Conservation (phyloP, 2,113 vertebrate species). For the Upupa epops region DNA sequence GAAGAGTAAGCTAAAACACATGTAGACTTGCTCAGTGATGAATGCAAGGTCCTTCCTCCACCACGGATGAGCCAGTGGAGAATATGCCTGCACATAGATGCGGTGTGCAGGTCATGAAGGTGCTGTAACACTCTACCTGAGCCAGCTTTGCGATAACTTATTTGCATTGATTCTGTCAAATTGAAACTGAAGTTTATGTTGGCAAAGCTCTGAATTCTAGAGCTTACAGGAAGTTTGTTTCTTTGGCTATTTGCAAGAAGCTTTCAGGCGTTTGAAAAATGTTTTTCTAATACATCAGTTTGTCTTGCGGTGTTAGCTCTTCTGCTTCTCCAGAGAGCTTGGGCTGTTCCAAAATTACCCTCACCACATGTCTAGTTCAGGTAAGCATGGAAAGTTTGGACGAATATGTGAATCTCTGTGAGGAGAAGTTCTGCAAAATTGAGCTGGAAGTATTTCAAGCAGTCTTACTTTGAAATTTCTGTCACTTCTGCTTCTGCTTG, state of each 20-base stretch:
- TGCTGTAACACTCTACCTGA: not conserved
- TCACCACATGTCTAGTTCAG: conserved; percentile 58
- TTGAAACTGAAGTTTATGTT: not conserved
- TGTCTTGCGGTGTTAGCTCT: not conserved
- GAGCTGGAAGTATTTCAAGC: conserved; percentile 66
- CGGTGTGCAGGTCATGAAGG: not conserved
- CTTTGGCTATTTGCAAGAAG: not conserved
- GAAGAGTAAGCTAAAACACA: not conserved
- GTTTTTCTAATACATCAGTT: conserved; percentile 35
- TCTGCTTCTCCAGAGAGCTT: conserved; percentile 28
- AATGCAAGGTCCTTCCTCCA: fast-evolving
- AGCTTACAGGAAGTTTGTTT: not conserved
- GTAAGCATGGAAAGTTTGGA: conserved; percentile 61
- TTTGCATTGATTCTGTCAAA: not conserved
- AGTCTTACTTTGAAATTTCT: conserved; percentile 63
- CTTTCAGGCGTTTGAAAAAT: conserved; percentile 28
- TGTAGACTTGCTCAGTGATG: not conserved
- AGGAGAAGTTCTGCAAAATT: conserved; percentile 56
- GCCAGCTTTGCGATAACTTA: not conserved
- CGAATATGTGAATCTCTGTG: conserved; percentile 35
- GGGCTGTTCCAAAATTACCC: conserved; percentile 52
- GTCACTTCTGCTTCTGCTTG: conserved; percentile 70
- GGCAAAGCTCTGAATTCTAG: not conserved
- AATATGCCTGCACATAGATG: fast-evolving
- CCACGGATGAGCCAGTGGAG: fast-evolving